These are phyloP conservation scores for Microcebus tavaratra DNA, from an alignment of 2,113 vertebrate genomes.

Conservation along the genomic window DNA sequence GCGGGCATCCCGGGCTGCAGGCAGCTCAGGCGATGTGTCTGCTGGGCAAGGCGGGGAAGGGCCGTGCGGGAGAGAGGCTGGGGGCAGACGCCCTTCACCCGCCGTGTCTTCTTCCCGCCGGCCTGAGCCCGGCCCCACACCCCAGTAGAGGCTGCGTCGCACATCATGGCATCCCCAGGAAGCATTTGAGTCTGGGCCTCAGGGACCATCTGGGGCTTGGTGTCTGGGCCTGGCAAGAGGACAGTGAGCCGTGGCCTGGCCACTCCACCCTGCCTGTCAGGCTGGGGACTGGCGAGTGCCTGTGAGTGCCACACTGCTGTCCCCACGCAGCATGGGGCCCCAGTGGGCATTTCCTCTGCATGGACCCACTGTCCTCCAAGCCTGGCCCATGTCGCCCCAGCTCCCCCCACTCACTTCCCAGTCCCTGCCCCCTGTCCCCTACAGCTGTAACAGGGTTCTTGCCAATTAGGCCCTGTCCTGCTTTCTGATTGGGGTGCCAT, in stretches of 20 bases:
- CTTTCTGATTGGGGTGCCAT: background rate
- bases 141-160: background rate
- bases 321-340: background rate
- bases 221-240: background rate
- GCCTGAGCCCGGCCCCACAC: background rate
- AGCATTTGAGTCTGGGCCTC: background rate
- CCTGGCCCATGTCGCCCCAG: background rate
- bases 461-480: background rate
- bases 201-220: background rate
- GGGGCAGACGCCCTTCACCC: no score
- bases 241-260: background rate
- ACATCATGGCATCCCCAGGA: background rate
- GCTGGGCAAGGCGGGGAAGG: background rate
- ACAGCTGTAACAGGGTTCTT: background rate
- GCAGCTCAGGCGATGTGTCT: background rate
- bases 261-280: accelerated
- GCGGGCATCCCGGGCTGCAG: background rate
- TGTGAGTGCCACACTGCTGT: background rate
- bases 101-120: background rate
- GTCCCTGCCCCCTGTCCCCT: background rate
- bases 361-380: background rate
- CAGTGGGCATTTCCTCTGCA: background rate
- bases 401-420: background rate
- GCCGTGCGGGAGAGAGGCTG: background rate
- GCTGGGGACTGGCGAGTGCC: no score